Conservation (phyloP, 2,888 invertebrate species). For the Mayetiola destructor region DNA sequence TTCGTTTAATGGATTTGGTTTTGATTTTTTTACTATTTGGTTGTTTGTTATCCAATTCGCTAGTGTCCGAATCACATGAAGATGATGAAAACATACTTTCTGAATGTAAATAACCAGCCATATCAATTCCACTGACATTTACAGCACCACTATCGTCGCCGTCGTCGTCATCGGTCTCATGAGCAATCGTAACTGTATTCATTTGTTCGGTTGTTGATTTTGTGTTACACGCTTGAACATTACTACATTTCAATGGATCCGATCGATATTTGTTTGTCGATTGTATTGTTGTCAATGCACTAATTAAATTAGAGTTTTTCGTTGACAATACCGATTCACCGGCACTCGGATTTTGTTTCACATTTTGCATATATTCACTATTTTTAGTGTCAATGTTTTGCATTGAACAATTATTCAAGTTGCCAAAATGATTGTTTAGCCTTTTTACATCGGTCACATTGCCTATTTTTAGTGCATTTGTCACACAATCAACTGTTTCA, state of each 20-base stretch:
- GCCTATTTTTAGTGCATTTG: not conserved
- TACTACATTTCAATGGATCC: not conserved
- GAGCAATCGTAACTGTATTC: no score
- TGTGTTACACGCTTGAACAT: not conserved
- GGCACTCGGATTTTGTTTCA: not conserved
- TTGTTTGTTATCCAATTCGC: constrained; percentile 15
- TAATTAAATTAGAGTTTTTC: constrained; percentile 13
- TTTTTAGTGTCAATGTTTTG: not conserved
- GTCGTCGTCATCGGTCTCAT: not conserved
- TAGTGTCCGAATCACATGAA: constrained; percentile 23
- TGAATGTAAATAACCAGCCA: constrained; percentile 34
- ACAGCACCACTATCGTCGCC: not conserved
- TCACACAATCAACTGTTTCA: not conserved
- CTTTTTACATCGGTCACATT: not conserved
- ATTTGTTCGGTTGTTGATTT: no score
- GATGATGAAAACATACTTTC: constrained; percentile 45
- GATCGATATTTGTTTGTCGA: not conserved
- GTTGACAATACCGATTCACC: not conserved
- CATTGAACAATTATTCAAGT: not conserved
- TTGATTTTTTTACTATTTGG: not conserved
- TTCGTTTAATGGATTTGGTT: constrained; percentile 25
- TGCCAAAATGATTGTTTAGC: not conserved
- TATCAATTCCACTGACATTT: not conserved
- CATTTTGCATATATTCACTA: not conserved
- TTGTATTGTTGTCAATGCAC: not conserved